These are phyloP conservation scores for Pristionchus japonicus DNA, from an alignment of 2,888 invertebrate genomes.

Conservation along the genomic window DNA sequence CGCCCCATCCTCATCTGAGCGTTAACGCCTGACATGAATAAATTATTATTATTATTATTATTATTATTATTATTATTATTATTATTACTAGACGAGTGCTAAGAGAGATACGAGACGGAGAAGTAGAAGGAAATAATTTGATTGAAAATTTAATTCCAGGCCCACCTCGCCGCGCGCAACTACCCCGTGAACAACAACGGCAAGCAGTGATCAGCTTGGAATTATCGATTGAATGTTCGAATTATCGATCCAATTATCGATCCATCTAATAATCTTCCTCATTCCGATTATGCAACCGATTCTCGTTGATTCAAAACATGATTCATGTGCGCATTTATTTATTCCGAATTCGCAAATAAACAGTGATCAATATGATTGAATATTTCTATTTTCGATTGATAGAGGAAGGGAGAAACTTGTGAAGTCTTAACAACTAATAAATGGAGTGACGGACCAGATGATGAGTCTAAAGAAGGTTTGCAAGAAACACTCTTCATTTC, in stretches of 20 bases:
- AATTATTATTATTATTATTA: too few relatives aligned
- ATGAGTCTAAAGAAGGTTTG: too few relatives aligned
- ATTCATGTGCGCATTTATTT: not conserved
- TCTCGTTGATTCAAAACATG: not conserved
- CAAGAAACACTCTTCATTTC: too few relatives aligned
- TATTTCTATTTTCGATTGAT: not conserved
- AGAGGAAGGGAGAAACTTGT: too few relatives aligned
- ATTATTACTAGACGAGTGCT: too few relatives aligned
- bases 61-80: too few relatives aligned
- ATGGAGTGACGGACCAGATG: too few relatives aligned
- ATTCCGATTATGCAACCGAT: not conserved
- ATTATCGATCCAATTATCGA: not conserved
- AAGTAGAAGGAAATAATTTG: not conserved
- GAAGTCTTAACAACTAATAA: too few relatives aligned
- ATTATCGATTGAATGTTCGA: not conserved
- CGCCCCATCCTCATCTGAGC: too few relatives aligned
- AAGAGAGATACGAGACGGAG: too few relatives aligned
- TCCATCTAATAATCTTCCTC: not conserved
- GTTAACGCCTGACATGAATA: too few relatives aligned
- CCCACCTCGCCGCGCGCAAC: conserved; percentile 54
- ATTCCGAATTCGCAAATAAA: not conserved
- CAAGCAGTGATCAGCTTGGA: conserved; percentile 52
- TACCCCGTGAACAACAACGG: conserved; percentile 61
- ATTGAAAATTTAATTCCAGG: conserved; percentile 33
- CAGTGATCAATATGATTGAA: not conserved